phyloP scores from a whole-genome alignment of 2,113 vertebrate genomes.

The Myrmecobius fasciatus region DNA sequence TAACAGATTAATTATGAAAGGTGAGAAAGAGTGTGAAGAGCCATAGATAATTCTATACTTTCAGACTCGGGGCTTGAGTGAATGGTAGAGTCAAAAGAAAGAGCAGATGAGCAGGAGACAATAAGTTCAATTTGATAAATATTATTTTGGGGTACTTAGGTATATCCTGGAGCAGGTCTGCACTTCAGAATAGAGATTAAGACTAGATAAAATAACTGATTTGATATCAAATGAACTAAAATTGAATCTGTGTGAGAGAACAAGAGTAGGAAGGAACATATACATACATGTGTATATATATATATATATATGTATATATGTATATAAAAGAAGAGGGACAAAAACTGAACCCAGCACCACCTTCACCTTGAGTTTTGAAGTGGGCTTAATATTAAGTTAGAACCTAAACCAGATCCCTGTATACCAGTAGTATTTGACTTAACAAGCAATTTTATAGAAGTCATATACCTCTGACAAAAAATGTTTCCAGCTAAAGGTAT shows the following conservation, averaged over 20 bases:
- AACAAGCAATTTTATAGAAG: background rate
- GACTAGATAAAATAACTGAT: background rate
- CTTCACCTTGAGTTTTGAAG: background rate
- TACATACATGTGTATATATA: no score
- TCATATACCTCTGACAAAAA: background rate
- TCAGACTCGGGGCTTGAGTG: background rate
- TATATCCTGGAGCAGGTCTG: background rate
- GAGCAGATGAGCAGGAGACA: background rate
- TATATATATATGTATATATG: no score
- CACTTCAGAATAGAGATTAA: background rate
- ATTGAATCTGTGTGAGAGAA: background rate
- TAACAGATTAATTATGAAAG: background rate
- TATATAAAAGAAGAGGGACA: background rate
- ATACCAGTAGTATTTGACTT: background rate
- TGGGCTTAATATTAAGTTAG: background rate
- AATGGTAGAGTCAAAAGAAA: background rate
- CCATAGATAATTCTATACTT: background rate
- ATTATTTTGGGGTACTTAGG: background rate
- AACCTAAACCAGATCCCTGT: background rate
- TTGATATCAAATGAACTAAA: background rate
- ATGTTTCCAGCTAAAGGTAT: background rate
- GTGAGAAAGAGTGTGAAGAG: background rate
- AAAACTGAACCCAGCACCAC: background rate
- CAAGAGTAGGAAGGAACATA: background rate
- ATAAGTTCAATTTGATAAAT: background rate